These are phyloP conservation scores for Chlamydotis undulata DNA, from an alignment of 2,113 vertebrate genomes.

Conservation along the genomic window DNA sequence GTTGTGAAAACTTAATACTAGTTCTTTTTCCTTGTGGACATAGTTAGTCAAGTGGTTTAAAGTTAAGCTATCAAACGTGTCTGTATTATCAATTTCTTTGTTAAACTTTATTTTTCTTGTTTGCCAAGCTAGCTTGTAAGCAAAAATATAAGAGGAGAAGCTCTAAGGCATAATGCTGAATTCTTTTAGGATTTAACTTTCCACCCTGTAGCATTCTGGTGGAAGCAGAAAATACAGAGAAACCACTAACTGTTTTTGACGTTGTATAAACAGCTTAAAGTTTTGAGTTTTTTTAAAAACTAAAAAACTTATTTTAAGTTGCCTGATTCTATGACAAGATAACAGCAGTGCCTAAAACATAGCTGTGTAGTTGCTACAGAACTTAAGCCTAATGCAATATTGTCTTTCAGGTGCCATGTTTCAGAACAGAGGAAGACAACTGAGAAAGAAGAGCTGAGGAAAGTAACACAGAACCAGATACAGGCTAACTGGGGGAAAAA, in stretches of 20 bases:
- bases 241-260: not conserved
- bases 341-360: too few species aligned
- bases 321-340: not conserved
- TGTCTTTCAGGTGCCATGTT: slow-evolving; percentile 89
- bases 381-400: not conserved
- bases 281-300: not conserved
- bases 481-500: slow-evolving; percentile 87
- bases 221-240: not conserved
- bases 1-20: not conserved
- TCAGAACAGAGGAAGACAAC: slow-evolving; percentile 82
- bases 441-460: slow-evolving; percentile 80
- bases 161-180: not conserved
- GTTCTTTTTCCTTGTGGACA: not conserved
- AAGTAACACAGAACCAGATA: slow-evolving; percentile 77
- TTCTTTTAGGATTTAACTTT: not conserved
- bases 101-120: not conserved
- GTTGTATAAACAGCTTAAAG: not conserved
- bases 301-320: not conserved
- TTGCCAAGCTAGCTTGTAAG: not conserved
- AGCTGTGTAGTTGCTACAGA: not conserved
- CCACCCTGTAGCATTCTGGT: not conserved
- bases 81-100: not conserved
- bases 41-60: not conserved
- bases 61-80: not conserved
- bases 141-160: not conserved